These are phyloP conservation scores for Ostrea denselamellosa DNA, from an alignment of 1,140 invertebrate genomes.

Conservation along the genomic window DNA sequence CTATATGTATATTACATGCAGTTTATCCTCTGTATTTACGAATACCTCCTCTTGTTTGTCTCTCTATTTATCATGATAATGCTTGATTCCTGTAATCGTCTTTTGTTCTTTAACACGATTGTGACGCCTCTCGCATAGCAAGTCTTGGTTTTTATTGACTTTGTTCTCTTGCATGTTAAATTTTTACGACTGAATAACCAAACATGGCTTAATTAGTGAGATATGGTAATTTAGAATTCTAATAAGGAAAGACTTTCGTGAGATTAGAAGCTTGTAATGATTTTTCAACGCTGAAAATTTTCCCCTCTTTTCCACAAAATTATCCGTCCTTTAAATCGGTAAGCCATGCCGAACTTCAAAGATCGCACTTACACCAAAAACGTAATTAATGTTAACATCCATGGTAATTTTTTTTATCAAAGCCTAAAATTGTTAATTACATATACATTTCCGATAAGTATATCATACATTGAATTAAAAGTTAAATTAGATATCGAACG, in stretches of 20 bases:
- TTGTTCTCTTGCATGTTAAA: not conserved
- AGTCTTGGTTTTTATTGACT: not conserved
- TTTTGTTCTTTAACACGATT: too few species aligned
- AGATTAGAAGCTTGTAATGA: not conserved
- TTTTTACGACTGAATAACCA: not conserved
- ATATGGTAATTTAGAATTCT: not conserved
- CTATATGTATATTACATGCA: too few species aligned
- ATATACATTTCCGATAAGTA: too few species aligned
- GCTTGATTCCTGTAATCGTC: too few species aligned
- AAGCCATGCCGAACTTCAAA: not conserved
- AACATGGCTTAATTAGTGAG: not conserved
- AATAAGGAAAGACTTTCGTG: not conserved
- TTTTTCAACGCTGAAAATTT: not conserved
- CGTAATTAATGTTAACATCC: not conserved
- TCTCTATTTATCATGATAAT: too few species aligned
- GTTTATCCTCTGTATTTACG: too few species aligned
- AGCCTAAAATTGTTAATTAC: too few species aligned
- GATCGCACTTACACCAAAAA: not conserved
- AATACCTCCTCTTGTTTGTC: too few species aligned
- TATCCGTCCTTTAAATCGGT: not conserved
- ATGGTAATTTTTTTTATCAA: too few species aligned
- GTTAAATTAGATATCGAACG: too few species aligned
- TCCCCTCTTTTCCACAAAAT: not conserved
- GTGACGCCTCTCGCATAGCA: too few species aligned
- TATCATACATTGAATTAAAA: too few species aligned